Evolutionary conservation across 2,113 vertebrate species (phyloP), one percentile per base, ranked within the genome.

Genomic region (Tachycineta bicolor): DNA sequence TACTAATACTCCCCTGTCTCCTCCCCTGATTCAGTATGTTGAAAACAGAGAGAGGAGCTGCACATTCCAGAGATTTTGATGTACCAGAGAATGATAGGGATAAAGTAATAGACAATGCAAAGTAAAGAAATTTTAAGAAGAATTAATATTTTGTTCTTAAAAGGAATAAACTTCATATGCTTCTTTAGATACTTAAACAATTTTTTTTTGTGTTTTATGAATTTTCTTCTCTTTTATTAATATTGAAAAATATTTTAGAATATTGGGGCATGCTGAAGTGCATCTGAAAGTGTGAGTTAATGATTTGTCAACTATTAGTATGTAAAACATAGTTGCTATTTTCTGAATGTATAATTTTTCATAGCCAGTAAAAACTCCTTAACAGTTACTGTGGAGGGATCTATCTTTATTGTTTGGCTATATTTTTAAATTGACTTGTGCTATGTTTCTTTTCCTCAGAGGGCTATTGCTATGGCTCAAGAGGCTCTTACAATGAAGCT

Each of bases 381-480:
- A 89, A 24, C 60, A 60, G 71, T 88, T 96, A 68, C 17, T 94
- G 71, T 77, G 81, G 79, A 70, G 60, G 68, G 60, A 77, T 90
- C 83, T 62, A 5, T 92, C 91, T 90, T 92, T 86, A 26, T 95
- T 94, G 92, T 93, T 87, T 90, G 55, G 75, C 75, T 94, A 10
- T 92, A 81, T 96, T 95, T 94, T 92, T 83, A 86, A 64, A 92
- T 75, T 88, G 92, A 90, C 82, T 90, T 64, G 43, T 68, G 47
- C 88, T 75, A 6, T 94, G 76, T 80, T 92, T 93, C 82, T 89
- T 92, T 93, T 90, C 67, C 92, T 96, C 76, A 71, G n/a, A 95
- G 94, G 93, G 83, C 85, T 88, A 76, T 91, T 95, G 85, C 88
- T 71, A 83, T 94, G 90, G 90, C 92, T 97, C 76, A 87, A 81